phyloP scores from a whole-genome alignment of 1,140 invertebrate genomes.

The Trichogramma pretiosum region DNA sequence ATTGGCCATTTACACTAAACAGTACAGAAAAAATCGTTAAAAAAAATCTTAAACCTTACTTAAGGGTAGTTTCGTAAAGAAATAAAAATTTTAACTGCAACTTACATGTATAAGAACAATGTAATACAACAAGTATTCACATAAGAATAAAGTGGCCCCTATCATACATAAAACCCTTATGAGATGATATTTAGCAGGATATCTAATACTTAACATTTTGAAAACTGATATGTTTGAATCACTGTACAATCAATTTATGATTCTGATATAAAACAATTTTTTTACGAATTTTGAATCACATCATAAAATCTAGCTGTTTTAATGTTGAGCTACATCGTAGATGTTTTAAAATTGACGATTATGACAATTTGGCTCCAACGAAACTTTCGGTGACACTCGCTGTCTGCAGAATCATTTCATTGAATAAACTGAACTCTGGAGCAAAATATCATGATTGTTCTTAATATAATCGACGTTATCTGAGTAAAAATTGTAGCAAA shows the following conservation, averaged over 20 bases:
- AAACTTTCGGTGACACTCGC: too few relatives aligned
- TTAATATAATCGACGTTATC: too few relatives aligned
- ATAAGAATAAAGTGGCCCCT: conserved; percentile 46
- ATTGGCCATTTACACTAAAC: conserved; percentile 61
- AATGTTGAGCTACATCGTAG: too few relatives aligned
- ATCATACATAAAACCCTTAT: conserved; percentile 16
- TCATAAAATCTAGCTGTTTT: too few relatives aligned
- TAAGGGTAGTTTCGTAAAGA: conserved; percentile 12
- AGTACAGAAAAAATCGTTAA: conserved; percentile 4
- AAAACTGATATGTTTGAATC: background rate
- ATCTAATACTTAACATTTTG: conserved; percentile 21
- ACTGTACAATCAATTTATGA: background rate
- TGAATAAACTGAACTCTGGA: too few relatives aligned
- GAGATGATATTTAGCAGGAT: conserved; percentile 26
- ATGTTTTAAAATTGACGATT: too few relatives aligned
- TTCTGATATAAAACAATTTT: background rate
- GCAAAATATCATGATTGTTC: too few relatives aligned
- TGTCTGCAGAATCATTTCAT: too few relatives aligned
- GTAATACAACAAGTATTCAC: conserved; percentile 65
- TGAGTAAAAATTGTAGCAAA: too few relatives aligned
- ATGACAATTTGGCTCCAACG: too few relatives aligned
- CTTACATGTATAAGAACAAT: conserved; percentile 56
- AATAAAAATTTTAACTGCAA: conserved; percentile 13
- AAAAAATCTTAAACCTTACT: background rate
- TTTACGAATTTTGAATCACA: too few relatives aligned